Conservation (phyloP, 2,797 vertebrate species). For the Halcyon smyrnensis region DNA sequence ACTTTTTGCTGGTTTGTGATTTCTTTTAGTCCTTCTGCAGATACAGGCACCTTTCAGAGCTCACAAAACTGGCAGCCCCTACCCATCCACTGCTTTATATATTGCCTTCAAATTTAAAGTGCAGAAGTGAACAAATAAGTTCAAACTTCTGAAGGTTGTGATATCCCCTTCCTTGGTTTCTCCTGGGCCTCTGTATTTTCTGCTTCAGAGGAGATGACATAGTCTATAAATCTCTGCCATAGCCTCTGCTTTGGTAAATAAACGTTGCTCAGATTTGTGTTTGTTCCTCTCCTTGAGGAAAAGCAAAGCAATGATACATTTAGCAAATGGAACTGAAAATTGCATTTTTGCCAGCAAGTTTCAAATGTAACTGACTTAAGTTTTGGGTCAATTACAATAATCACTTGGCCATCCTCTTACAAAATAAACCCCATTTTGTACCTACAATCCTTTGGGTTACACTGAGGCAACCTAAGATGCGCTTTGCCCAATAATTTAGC, state of each 20-base stretch:
- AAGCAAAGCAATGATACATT: background rate
- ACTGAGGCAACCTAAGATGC: background rate
- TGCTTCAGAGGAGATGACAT: constrained; percentile 10
- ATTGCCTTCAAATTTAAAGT: background rate
- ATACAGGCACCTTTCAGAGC: background rate
- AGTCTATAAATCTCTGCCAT: constrained; percentile 5
- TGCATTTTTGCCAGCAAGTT: background rate
- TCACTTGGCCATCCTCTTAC: fast-evolving
- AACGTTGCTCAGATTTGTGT: constrained; percentile 9
- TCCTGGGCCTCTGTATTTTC: constrained; percentile 4
- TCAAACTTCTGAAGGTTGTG: background rate
- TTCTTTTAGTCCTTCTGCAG: background rate
- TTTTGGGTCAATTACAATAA: background rate
- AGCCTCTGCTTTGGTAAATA: background rate
- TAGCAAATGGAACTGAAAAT: constrained; percentile 31
- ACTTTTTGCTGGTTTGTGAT: background rate
- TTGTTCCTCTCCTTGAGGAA: background rate
- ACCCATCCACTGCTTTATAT: background rate
- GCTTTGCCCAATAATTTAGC: background rate
- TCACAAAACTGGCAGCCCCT: background rate
- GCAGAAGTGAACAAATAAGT: background rate
- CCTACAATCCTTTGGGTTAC: background rate
- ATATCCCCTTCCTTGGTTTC: background rate
- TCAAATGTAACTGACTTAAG: background rate
- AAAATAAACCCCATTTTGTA: background rate